Base-by-base conservation (phyloP, 2,113 vertebrate genomes). In the Equus przewalskii region DNA sequence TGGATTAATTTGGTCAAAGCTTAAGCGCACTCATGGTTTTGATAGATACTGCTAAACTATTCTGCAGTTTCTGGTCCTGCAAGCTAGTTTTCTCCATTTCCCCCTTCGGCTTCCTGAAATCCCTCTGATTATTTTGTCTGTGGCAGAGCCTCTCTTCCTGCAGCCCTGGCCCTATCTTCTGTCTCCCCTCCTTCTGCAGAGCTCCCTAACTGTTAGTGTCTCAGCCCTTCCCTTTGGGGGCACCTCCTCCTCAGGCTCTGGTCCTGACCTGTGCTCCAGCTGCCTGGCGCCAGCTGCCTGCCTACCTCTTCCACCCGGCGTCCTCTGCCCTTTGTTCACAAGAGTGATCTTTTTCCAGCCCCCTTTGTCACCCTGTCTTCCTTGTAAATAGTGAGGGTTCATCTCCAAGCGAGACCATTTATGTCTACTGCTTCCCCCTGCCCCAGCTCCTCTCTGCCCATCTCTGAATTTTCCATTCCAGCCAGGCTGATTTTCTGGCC, bases 351-450 rank as follows among this genome's bases (percentile, higher is more conserved):
- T 69, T 36, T 33, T 56, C 58, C 80, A 16, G 0, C 8, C 24
- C 28, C 7, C 15, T 88, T 76, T n/a, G 33, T 85, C 41, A 12
- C 60, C 9, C 0, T 69, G 1, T 18, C 56, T 46, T 54, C 75
- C 70, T 81, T 49, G 5, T 18, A 9, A 16, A 51, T 18, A 19
- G 9, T 51, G 44, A 64, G 8, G 6, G 73, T 65, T 64, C 22
- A 2, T 67, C 6, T 28, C 36, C 24, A 62, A 12, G 44, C 83
- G 1, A 1, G 36, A 44, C 36, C 21, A 7, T 72, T 11, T 41
- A 28, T 22, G 18, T 44, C 28, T 19, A 7, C 62, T 44, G 18
- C 46, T 26, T 12, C 7, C 58, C 46, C 33, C 0, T 0, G 3
- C 15, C 49, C 58, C 36, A 46, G 18, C 80, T 46, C 24, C 28